These are phyloP conservation scores for Diabrotica undecimpunctata DNA, from an alignment of 1,140 invertebrate genomes.

Conservation along the genomic window DNA sequence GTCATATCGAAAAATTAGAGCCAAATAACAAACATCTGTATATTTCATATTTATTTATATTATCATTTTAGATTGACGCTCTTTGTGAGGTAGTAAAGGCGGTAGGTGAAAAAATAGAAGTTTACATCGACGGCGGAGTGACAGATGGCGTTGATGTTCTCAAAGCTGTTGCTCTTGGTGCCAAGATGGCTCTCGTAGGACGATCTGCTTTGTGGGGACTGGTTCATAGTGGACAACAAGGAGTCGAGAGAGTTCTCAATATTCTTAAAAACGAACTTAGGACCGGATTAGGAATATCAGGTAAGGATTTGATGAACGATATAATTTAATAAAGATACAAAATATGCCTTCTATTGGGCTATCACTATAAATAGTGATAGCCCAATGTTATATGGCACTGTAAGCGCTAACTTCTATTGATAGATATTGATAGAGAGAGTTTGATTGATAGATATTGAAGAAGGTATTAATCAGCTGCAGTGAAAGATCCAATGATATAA, in stretches of 20 bases:
- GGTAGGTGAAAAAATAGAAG: constrained; percentile 68
- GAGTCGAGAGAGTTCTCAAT: constrained; percentile 69
- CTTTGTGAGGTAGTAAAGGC: constrained; percentile 77
- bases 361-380: too few species aligned
- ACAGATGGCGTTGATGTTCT: constrained; percentile 83
- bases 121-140: constrained; percentile 88
- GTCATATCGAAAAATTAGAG: too few species aligned
- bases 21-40: too few species aligned
- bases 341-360: too few species aligned
- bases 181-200: constrained; percentile 87
- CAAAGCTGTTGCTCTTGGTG: constrained; percentile 88
- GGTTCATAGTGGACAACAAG: constrained; percentile 70
- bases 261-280: constrained; percentile 78
- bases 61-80: constrained; percentile 71
- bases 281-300: constrained; percentile 57
- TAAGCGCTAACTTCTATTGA: too few species aligned
- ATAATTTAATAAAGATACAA: too few species aligned
- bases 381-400: too few species aligned
- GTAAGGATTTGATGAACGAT: not conserved
- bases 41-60: too few species aligned
- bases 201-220: constrained; percentile 87
- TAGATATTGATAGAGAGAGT: too few species aligned
- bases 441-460: too few species aligned
- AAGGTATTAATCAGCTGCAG: too few species aligned
- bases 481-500: too few species aligned